Evolutionary conservation across 2,797 vertebrate species (phyloP).

Genomic region (Xenops minutus): DNA sequence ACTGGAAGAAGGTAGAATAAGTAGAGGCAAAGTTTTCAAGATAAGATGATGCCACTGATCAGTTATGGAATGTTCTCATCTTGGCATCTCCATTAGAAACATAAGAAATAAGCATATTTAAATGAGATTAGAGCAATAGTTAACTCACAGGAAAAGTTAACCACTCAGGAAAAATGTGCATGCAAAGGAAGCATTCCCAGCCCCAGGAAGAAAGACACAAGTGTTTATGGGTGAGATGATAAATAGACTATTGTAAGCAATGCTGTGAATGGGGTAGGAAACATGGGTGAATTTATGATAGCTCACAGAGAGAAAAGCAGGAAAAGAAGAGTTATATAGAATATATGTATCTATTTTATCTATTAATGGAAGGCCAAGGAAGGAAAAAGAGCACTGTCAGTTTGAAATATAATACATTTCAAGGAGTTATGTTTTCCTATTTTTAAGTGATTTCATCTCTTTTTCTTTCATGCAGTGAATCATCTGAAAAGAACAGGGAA

Average conservation of each 20-base stretch:
- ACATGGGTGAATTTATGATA: background rate
- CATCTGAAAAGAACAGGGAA: background rate
- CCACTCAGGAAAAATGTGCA: background rate
- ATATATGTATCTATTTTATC: slow-evolving; percentile 6
- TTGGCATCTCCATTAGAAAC: background rate
- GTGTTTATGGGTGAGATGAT: background rate
- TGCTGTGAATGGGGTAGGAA: background rate
- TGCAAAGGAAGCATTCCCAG: background rate
- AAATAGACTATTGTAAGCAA: background rate
- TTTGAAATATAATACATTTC: slow-evolving; percentile 24
- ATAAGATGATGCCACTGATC: background rate
- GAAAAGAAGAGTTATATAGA: background rate
- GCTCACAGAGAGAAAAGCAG: background rate
- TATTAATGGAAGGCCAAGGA: slow-evolving; percentile 11
- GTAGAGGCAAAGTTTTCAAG: background rate
- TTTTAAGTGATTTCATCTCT: slow-evolving; percentile 15
- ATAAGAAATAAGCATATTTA: background rate
- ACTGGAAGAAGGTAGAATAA: background rate
- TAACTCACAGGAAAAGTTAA: background rate
- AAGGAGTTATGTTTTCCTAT: background rate
- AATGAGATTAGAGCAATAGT: background rate
- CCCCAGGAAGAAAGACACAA: background rate
- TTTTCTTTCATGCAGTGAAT: slow-evolving; percentile 12
- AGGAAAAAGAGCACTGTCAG: slow-evolving; percentile 20
- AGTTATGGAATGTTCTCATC: background rate